Evolutionary conservation across 1,140 invertebrate genomes (phyloP).

Genomic region (Zaprionus camerounensis): DNA sequence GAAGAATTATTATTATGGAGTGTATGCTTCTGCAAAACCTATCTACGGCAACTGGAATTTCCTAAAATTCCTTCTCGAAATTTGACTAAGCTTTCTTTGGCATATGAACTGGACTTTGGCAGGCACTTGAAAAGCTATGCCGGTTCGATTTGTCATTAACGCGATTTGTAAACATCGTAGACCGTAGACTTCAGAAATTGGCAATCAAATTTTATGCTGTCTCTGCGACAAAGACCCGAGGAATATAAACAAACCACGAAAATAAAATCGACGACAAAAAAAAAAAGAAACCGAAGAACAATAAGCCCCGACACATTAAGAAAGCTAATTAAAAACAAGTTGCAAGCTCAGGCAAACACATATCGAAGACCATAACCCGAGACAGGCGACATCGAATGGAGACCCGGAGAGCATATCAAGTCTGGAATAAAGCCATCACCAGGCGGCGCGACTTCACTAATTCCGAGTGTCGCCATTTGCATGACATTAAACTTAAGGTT

Average conservation of each 20-base stretch:
- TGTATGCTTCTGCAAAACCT: slow-evolving; percentile 32
- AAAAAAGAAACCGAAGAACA: slow-evolving; percentile 28
- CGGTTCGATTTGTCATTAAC: slow-evolving; percentile 13
- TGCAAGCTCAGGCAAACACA: slow-evolving; percentile 28
- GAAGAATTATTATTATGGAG: slow-evolving; percentile 5
- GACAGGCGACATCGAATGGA: background rate
- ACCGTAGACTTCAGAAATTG: slow-evolving; percentile 5
- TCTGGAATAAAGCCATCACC: slow-evolving; percentile 75
- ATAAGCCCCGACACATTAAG: slow-evolving; percentile 48
- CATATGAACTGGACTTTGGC: slow-evolving; percentile 5
- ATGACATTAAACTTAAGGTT: slow-evolving; percentile 73
- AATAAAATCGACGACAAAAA: slow-evolving; percentile 4
- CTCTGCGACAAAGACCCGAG: slow-evolving; percentile 16
- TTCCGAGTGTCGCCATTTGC: slow-evolving; percentile 75
- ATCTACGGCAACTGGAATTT: slow-evolving; percentile 24
- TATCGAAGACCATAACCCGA: slow-evolving; percentile 4
- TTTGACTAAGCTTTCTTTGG: slow-evolving; percentile 1
- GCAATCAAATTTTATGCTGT: slow-evolving; percentile 17
- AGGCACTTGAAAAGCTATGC: slow-evolving; percentile 9
- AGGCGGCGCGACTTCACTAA: slow-evolving; percentile 67
- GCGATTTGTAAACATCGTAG: slow-evolving; percentile 30
- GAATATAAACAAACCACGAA: slow-evolving; percentile 31
- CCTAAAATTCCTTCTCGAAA: slow-evolving; percentile 1
- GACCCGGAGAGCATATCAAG: slow-evolving; percentile 28
- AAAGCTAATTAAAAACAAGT: slow-evolving; percentile 57